phyloP scores from a whole-genome alignment of 2,797 vertebrate species.

The Chelon auratus region DNA sequence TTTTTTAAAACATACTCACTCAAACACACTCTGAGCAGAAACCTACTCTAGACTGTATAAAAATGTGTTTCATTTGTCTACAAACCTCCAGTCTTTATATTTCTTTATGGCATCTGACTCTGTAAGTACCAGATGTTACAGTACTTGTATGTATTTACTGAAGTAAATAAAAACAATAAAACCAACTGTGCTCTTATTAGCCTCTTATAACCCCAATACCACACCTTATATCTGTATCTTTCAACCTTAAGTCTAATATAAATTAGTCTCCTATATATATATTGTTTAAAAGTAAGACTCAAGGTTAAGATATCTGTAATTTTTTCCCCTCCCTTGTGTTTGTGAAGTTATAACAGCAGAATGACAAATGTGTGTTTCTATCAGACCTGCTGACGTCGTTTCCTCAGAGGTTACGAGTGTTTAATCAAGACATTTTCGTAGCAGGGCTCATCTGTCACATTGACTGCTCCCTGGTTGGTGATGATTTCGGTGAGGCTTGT shows the following conservation, averaged over 20 bases:
- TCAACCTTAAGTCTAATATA: background rate
- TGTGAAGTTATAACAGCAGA: slow-evolving; percentile 1
- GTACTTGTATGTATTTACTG: background rate
- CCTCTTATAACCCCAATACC: background rate
- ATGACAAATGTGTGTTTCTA: slow-evolving; percentile 25
- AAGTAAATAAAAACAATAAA: slow-evolving; percentile 9
- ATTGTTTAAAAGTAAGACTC: background rate
- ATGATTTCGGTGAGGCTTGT: slow-evolving; percentile 69
- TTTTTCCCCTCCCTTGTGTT: background rate
- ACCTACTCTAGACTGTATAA: background rate
- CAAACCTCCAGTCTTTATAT: background rate
- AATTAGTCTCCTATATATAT: background rate
- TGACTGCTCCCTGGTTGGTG: slow-evolving; percentile 64
- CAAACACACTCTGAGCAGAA: background rate
- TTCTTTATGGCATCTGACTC: slow-evolving; percentile 9
- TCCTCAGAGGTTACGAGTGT: slow-evolving; percentile 57
- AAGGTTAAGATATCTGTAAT: background rate
- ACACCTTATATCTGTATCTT: background rate
- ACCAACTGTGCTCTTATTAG: background rate
- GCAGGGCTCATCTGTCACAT: slow-evolving; percentile 76
- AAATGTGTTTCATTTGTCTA: background rate
- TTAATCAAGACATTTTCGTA: slow-evolving; percentile 84
- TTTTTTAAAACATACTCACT: too few relatives aligned
- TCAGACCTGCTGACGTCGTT: slow-evolving; percentile 39
- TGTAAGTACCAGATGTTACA: background rate